Evolutionary conservation across 2,797 vertebrate genomes (phyloP).

Genomic region (Merluccius polli): DNA sequence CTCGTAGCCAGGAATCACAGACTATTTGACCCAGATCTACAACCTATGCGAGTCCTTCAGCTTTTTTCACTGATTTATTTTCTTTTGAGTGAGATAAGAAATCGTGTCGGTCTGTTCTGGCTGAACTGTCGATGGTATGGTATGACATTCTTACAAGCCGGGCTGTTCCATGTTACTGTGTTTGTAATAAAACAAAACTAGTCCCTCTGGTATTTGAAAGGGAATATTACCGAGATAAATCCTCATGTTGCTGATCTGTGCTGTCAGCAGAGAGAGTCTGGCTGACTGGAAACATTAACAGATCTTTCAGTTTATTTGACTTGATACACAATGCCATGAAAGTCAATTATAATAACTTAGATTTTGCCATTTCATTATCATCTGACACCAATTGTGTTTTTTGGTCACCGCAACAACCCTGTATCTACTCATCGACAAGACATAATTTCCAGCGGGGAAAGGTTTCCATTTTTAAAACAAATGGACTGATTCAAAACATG

Average conservation of each 20-base stretch:
- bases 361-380: background rate
- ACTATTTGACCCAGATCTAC: conserved; percentile 59
- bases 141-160: background rate
- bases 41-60: conserved; percentile 16
- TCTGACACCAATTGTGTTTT: background rate
- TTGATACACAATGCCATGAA: background rate
- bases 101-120: background rate
- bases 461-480: conserved; percentile 34
- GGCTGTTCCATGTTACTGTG: background rate
- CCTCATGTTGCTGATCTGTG: background rate
- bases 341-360: background rate
- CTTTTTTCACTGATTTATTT: background rate
- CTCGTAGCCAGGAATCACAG: conserved; percentile 49
- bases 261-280: background rate
- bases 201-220: background rate
- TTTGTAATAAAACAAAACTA: background rate
- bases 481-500: conserved; percentile 27
- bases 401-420: background rate
- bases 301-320: background rate
- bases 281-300: background rate
- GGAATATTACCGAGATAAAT: background rate
- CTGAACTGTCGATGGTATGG: background rate
- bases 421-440: background rate
- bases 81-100: background rate
- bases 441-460: conserved; percentile 23